Evolutionary conservation across 2,888 invertebrate species (phyloP), one percentile per base, ranked within the genome.

Genomic region (Elegia similella): DNA sequence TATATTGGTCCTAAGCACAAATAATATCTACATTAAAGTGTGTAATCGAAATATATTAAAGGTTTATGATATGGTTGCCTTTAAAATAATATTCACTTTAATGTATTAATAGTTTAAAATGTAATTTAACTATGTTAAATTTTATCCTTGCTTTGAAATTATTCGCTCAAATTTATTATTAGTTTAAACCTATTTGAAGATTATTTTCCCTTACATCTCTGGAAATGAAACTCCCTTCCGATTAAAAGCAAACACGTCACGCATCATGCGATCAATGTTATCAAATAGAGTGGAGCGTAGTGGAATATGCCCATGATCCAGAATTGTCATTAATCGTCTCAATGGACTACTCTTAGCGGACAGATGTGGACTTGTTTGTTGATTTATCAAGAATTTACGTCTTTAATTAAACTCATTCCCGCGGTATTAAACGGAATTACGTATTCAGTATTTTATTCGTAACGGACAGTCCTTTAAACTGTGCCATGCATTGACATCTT

Each of bases 271-370:
- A 58, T 54, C 55, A 38, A 16, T 50, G 10, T 50, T 50, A 50
- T 50, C 50, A 34, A 50, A 50, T 34, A 57, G 46, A 53, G 42
- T 53, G 43, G 59, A 53, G 47, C 48, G 58, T 43, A 55, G 56
- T 55, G 53, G 43, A 53, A 57, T 56, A 58, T 59, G 57, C 50
- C 58, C 57, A 52, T 50, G 44, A 56, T 32, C 34, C 17, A 44
- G 54, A 59, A 55, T 59, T 42, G 62, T 44, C 57, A 58, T 55
- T 55, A 55, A 55, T 55, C 44, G 44, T 32, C 54, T 55, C 54
- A 55, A 55, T 29, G 57, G 53, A 52, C 12, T 50, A 16, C 42
- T 52, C 47, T 52, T 47, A 56, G 32, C 23, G 52, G 17, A 56
- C 52, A 58, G 30, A 43, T 47, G 56, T 53, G 42, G 47, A 55